A percentile compares a stretch with the other conserved stretches of the same genome.
Evolutionary conservation across 2,113 vertebrate genomes (phyloP).

Genomic region (Protomyctophum bolini): DNA sequence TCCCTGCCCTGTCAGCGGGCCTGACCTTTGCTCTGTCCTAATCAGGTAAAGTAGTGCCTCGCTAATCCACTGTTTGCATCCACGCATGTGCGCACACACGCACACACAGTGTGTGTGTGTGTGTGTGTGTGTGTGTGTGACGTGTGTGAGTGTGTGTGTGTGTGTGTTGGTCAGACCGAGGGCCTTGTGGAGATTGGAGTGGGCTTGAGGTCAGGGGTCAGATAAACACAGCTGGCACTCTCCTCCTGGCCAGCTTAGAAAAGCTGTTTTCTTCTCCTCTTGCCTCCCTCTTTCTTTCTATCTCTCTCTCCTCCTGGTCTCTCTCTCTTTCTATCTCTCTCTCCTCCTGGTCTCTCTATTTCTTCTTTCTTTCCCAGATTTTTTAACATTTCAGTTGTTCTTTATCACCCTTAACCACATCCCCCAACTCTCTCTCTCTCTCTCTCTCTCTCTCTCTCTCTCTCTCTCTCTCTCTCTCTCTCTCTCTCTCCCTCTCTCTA

Average conservation of each 20-base stretch:
- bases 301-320: not conserved
- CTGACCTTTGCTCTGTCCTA: conserved; percentile 59
- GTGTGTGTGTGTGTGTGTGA: not conserved
- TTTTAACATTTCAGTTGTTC: conserved; percentile 8
- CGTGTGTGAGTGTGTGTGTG: not conserved
- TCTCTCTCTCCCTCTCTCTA: conserved; percentile 10
- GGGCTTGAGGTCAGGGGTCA: conserved; percentile 72
- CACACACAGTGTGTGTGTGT: not conserved
- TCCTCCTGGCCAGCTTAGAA: conserved; percentile 54
- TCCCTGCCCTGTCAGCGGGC: conserved; percentile 35
- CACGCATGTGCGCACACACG: not conserved
- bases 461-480: conserved; percentile 5
- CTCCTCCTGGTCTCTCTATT: conserved; percentile 5
- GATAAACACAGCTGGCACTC: conserved; percentile 82
- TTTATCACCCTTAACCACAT: not conserved
- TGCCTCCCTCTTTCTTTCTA: not conserved
- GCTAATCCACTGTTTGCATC: conserved; percentile 55
- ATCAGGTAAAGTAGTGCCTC: conserved; percentile 65
- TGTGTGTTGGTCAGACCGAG: conserved; percentile 48
- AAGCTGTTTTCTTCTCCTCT: conserved; percentile 49
- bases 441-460: conserved; percentile 8
- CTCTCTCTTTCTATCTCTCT: conserved; percentile 31
- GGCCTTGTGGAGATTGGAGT: conserved; percentile 69
- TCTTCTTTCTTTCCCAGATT: conserved; percentile 14
- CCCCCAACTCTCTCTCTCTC: conserved; percentile 15